These are phyloP conservation scores for Tillus elongatus DNA, from an alignment of 2,888 invertebrate genomes.

Conservation along the genomic window DNA sequence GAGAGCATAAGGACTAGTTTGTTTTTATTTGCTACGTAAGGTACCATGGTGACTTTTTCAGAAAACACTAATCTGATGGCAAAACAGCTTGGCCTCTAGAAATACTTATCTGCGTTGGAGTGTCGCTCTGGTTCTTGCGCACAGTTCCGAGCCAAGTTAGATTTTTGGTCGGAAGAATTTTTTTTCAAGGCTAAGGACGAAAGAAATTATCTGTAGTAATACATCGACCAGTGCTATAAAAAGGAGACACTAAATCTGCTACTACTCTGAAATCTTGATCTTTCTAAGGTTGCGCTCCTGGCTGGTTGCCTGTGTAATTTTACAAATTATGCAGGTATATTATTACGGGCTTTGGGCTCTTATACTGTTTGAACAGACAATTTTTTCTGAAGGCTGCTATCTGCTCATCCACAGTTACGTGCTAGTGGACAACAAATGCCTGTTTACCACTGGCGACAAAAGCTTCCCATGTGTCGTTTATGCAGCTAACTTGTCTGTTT, in stretches of 20 bases:
- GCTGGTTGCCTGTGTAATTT: not conserved
- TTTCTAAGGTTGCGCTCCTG: constrained; percentile 1
- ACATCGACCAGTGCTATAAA: not conserved
- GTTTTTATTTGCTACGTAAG: too few relatives aligned
- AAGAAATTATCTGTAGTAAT: not conserved
- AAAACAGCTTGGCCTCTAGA: constrained; percentile 4
- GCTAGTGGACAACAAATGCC: not conserved
- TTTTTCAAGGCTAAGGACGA: not conserved
- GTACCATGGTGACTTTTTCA: too few relatives aligned
- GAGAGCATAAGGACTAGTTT: too few relatives aligned
- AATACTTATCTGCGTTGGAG: constrained; percentile 2
- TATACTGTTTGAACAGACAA: not conserved
- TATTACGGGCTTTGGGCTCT: too few relatives aligned
- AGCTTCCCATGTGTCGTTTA: too few relatives aligned
- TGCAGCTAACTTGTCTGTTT: constrained; percentile 2
- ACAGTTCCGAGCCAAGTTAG: constrained; percentile 2
- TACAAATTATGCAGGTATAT: not conserved
- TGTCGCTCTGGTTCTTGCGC: not conserved
- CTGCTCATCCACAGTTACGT: constrained; percentile 4
- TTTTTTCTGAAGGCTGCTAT: constrained; percentile 1
- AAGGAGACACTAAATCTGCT: constrained; percentile 2
- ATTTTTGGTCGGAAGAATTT: not conserved
- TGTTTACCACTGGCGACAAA: not conserved
- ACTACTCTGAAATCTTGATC: constrained; percentile 3
- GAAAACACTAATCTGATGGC: too few relatives aligned